Percentiles rank a stretch among this genome's conserved stretches.
Evolutionary conservation across 2,888 invertebrate species (phyloP).

Genomic region (Eupithecia subumbrata): DNA sequence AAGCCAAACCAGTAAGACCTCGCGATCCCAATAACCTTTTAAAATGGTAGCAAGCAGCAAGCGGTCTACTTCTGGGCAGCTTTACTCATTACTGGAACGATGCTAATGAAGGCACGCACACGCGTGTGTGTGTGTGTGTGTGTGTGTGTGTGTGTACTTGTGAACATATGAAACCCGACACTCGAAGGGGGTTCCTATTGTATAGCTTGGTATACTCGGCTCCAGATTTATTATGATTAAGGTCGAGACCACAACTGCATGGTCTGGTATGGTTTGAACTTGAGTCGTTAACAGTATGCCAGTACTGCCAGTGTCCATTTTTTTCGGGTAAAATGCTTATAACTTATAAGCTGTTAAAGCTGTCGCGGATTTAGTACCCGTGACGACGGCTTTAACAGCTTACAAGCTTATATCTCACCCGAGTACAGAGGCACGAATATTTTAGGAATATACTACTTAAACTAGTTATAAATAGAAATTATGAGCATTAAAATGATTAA

Average conservation of each 20-base stretch:
- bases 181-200: constrained; percentile 7
- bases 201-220: constrained; percentile 9
- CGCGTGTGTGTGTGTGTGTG: not conserved
- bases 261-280: not conserved
- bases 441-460: no score
- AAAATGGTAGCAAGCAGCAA: not conserved
- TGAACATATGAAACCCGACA: constrained; percentile 9
- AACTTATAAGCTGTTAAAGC: no score
- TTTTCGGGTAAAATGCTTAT: no score
- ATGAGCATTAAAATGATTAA: no score
- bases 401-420: no score
- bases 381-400: no score
- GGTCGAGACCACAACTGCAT: not conserved
- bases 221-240: not conserved
- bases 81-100: constrained; percentile 1
- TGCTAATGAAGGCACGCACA: constrained; percentile 12
- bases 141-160: not conserved
- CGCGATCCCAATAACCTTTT: constrained; percentile 1
- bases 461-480: no score
- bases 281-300: no score
- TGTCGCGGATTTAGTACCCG: no score
- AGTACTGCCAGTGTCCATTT: no score
- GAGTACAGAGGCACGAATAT: no score
- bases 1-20: not conserved
- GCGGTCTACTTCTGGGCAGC: constrained; percentile 6